Evolutionary conservation across 2,888 invertebrate genomes (phyloP), one percentile per base, ranked within the genome.

Genomic region (Watsonalla cultraria): DNA sequence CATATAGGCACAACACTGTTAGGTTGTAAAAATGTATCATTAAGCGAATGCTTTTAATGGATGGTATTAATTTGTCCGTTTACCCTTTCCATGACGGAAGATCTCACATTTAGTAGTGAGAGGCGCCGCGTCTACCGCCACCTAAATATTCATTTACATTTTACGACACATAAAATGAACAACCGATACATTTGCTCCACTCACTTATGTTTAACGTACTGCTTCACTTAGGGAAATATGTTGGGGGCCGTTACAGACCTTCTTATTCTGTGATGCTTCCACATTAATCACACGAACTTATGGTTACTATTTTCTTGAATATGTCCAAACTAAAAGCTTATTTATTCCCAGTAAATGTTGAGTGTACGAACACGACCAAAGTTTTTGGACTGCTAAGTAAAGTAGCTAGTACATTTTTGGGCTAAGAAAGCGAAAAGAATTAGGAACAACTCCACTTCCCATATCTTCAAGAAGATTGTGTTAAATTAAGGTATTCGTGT

Each of bases 81-180:
- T 13, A 39, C 8, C 13, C 37, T 11, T 49, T 37, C 37, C 49
- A 37, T 49, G 11, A 49, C 7, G 49, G 37, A 37, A 14, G 48
- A 11, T 42, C 9, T 42, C 11, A 49, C 49, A 33, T 49, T 6
- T 37, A 35, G 4, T 15, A 49, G 14, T 37, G 9, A 49, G 35
- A 37, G 49, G 49, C 37, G 49, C 8, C 48, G 37, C 49, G 49
- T 13, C 35, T 5, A 49, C 49, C 49, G 37, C 37, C 49, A 49
- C 15, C 37, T 39, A 15, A 39, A 49, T 49, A 49, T 49, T 49
- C 37, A 49, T 49, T 49, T 14, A 49, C 37, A 15, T 49, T 49
- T 49, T 49, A 49, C 39, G 49, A 49, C 37, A 15, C 37, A 37
- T 37, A 13, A 37, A 49, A 37, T 49, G 37, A 49, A 49, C 49